Conservation (phyloP, 2,113 vertebrate species). For the Siniperca knerii region DNA sequence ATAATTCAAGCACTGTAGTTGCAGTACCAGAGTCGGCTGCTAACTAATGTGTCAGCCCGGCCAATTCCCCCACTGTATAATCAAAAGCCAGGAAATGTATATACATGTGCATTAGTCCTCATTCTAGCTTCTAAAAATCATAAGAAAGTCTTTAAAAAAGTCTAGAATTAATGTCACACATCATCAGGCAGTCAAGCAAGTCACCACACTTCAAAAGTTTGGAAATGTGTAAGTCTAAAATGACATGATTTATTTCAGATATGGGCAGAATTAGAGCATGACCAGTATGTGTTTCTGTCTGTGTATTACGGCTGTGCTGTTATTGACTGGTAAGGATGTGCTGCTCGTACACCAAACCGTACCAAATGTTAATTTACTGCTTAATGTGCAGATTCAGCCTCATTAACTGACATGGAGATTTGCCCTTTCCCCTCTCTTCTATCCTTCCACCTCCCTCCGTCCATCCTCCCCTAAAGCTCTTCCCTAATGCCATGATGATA, state of each 20-base stretch:
- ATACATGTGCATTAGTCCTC: not conserved
- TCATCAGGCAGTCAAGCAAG: not conserved
- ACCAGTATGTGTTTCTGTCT: not conserved
- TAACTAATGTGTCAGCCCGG: not conserved
- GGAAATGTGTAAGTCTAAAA: not conserved
- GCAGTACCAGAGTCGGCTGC: not conserved
- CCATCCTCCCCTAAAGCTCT: not conserved
- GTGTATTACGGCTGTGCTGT: not conserved
- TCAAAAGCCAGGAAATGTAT: not conserved
- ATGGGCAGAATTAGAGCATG: not conserved
- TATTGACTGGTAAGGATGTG: conserved; percentile 21
- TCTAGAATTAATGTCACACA: not conserved
- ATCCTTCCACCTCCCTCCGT: not conserved
- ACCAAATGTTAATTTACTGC: conserved; percentile 48
- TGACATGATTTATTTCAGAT: not conserved
- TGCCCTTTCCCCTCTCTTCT: not conserved
- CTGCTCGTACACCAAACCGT: conserved; percentile 1
- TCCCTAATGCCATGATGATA: not conserved
- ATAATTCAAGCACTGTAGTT: not conserved
- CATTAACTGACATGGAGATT: conserved; percentile 40
- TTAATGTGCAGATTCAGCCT: conserved; percentile 35
- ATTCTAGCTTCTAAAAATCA: not conserved
- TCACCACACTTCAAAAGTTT: not conserved
- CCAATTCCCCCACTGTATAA: not conserved
- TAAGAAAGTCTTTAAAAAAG: not conserved